Evolutionary conservation across 2,888 invertebrate genomes (phyloP).

Genomic region (Liposcelis brunnea): DNA sequence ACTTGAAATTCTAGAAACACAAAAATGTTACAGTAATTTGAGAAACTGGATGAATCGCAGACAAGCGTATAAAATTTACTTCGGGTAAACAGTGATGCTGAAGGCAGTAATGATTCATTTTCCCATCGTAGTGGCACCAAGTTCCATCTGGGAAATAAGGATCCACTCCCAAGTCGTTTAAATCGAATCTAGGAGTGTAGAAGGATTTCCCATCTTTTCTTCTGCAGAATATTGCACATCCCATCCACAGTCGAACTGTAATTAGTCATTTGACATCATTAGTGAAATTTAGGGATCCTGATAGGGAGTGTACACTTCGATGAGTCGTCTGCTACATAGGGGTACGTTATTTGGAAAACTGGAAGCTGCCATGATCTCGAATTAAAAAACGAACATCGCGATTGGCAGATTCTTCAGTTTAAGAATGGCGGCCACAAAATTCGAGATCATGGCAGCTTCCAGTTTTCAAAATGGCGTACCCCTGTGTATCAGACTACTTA

Average conservation of each 20-base stretch:
- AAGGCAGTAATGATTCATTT: conserved; percentile 48
- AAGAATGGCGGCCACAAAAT: no score
- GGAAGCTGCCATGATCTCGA: no score
- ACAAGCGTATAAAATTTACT: conserved; percentile 24
- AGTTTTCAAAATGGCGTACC: no score
- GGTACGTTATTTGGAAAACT: no score
- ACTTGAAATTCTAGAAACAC: conserved; percentile 14
- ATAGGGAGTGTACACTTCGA: no score
- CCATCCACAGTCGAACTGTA: conserved; percentile 54
- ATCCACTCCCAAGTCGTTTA: conserved; percentile 52
- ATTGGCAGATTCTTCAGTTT: no score
- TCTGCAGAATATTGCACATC: conserved; percentile 60
- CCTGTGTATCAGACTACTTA: no score
- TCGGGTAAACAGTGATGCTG: conserved; percentile 61
- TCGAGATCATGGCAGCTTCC: no score
- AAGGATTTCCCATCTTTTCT: conserved; percentile 34
- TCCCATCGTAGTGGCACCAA: conserved; percentile 53
- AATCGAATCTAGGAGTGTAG: conserved; percentile 58
- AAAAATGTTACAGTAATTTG: conserved; percentile 1
- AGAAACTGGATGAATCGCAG: background rate
- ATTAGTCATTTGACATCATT: no score
- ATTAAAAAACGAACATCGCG: no score
- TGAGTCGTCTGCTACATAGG: no score
- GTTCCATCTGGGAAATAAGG: conserved; percentile 68
- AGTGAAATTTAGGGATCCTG: no score